Evolutionary conservation across 2,888 invertebrate species (phyloP).

Genomic region (Flabesymbios commensalis): DNA sequence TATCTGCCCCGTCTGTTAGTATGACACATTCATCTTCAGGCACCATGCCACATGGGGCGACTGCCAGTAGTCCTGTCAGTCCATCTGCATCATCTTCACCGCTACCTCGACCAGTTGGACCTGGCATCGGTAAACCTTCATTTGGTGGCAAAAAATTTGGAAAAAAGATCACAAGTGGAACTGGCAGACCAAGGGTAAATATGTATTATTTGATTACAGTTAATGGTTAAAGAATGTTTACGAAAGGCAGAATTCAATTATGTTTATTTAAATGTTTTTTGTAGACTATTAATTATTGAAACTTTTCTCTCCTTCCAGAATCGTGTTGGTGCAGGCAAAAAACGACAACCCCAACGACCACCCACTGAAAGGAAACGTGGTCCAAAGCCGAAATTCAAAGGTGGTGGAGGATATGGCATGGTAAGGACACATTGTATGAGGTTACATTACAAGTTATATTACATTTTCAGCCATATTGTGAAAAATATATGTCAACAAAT

Average conservation of each 20-base stretch:
- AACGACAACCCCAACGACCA: background rate
- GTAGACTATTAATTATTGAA: background rate
- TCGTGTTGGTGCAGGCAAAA: constrained; percentile 4
- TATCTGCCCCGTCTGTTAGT: too few relatives aligned
- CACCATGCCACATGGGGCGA: background rate
- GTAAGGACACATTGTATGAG: too few relatives aligned
- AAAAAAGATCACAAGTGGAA: constrained; percentile 52
- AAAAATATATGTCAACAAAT: too few relatives aligned
- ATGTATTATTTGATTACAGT: too few relatives aligned
- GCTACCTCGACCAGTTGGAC: constrained; percentile 7
- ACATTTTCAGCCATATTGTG: too few relatives aligned
- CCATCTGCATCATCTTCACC: constrained; percentile 9
- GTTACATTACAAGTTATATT: too few relatives aligned
- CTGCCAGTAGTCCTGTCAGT: background rate
- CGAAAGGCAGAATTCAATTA: too few relatives aligned
- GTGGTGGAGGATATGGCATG: too few relatives aligned
- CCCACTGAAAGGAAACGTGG: constrained; percentile 13
- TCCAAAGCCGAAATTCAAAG: constrained; percentile 26
- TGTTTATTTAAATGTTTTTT: background rate
- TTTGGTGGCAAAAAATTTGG: constrained; percentile 41
- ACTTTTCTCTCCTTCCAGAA: background rate
- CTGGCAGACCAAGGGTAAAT: too few relatives aligned
- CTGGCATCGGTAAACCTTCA: constrained; percentile 28
- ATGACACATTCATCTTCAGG: background rate
- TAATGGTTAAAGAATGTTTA: too few relatives aligned